Conservation (phyloP, 2,888 invertebrate genomes). For the Xylota segnis region DNA sequence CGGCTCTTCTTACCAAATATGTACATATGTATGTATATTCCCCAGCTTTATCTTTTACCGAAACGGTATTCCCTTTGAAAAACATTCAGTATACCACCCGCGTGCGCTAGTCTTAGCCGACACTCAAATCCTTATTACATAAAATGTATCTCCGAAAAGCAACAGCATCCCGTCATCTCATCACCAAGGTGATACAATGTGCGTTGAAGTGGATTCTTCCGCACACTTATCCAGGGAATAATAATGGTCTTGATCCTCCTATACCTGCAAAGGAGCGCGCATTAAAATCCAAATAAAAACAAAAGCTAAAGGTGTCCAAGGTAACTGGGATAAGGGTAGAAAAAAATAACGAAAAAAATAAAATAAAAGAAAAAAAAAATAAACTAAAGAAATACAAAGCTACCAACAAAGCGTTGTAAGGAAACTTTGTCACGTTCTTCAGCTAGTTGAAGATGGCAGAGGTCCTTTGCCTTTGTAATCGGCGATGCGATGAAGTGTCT, state of each 20-base stretch:
- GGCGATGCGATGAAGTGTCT: conserved; percentile 65
- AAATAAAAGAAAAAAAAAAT: conserved; percentile 5
- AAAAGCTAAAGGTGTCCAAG: conserved; percentile 62
- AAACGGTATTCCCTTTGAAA: conserved; percentile 15
- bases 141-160: conserved; percentile 50
- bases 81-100: background rate
- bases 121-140: background rate
- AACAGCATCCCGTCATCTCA: conserved; percentile 55
- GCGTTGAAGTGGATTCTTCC: conserved; percentile 71
- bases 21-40: background rate
- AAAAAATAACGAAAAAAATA: background rate
- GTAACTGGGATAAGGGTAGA: background rate
- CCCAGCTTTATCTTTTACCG: background rate
- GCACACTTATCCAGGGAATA: conserved; percentile 70
- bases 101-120: background rate
- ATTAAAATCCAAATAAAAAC: conserved; percentile 64
- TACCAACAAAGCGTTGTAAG: conserved; percentile 52
- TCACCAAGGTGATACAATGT: conserved; percentile 58
- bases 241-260: conserved; percentile 67
- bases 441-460: background rate
- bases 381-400: conserved; percentile 48
- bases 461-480: conserved; percentile 61
- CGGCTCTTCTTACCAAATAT: background rate
- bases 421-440: conserved; percentile 56
- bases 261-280: conserved; percentile 43